phyloP scores from a whole-genome alignment of 2,888 invertebrate species.

The Trichogramma evanescens region DNA sequence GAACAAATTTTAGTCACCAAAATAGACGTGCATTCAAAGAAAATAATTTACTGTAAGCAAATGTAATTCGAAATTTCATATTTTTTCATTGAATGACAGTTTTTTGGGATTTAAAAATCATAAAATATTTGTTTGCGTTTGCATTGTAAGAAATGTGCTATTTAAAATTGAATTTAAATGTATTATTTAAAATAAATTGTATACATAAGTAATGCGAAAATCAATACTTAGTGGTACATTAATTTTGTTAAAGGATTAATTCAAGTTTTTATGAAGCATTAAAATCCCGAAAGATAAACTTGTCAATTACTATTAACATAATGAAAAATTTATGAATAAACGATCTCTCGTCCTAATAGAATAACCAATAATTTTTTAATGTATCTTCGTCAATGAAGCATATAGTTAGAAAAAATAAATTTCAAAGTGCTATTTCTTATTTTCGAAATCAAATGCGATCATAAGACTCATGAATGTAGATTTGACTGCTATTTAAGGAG shows the following conservation, averaged over 20 bases:
- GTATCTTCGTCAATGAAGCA: conserved; percentile 6
- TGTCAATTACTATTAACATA: conserved; percentile 23
- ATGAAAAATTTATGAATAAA: conserved; percentile 14
- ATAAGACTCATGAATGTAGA: conserved; percentile 1
- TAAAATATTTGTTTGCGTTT: too few relatives aligned
- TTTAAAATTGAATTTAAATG: too few relatives aligned
- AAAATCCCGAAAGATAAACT: conserved; percentile 18
- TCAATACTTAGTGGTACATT: conserved; percentile 15
- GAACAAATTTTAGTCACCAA: too few relatives aligned
- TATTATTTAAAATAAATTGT: conserved; percentile 9
- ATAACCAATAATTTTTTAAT: conserved; percentile 10
- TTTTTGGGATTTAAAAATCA: too few relatives aligned
- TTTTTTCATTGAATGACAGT: too few relatives aligned
- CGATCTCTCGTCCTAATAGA: conserved; percentile 21
- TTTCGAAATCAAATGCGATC: neutral
- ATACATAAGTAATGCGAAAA: conserved; percentile 20
- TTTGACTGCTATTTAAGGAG: too few relatives aligned
- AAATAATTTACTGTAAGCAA: too few relatives aligned
- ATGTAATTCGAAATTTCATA: too few relatives aligned
- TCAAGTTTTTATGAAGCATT: conserved; percentile 20
- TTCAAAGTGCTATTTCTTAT: conserved; percentile 14
- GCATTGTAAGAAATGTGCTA: too few relatives aligned
- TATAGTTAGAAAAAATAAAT: conserved; percentile 9
- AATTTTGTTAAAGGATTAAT: conserved; percentile 19
- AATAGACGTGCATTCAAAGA: too few relatives aligned